Evolutionary conservation across 2,113 vertebrate genomes (phyloP), one percentile per base, ranked within the genome.

Genomic region (Psittacara wagleri): DNA sequence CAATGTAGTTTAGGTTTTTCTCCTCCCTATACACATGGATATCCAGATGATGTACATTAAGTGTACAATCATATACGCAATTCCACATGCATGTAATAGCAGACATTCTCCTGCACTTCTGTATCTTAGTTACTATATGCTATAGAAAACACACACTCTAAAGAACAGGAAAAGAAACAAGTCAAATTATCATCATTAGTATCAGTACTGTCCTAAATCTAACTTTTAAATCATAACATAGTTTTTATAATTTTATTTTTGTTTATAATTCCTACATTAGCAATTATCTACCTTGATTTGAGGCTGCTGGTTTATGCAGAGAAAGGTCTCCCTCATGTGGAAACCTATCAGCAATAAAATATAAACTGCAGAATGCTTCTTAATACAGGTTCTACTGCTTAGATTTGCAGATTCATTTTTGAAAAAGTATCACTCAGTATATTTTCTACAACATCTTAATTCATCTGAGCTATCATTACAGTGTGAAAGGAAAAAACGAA

Each of bases 281-380:
- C 49, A 82, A 25, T 54, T 84, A 57, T 43, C 25, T 73, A 70
- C 22, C 29, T 29, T 85, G 57, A 91, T 33, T 8, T 79, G 57
- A 95, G 88, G 25, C 70, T 83, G 39, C 35, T 68, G 33, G 27
- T 73, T 80, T 75, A 75, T 18, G 28, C 61, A 96, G 78, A 83
- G 92, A 93, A 97, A 97, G 66, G 52, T 77, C 43, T 88, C 91
- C 94, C 96, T 97, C 90, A 80, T 94, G 83, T 88, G 90, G 86
- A 96, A 96, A 89, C 73, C 44, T 90, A 72, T 29, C 13, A 96
- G 61, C n/a, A 77, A 16, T 67, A 94, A 92, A 82, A 85, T 16
- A 46, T 61, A 95, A 83, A 51, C 63, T 27, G 10, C 13, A 37
- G 74, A 49, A 67, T 69, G 13, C 9, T 88, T 57, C 15, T 52